Evolutionary conservation across 2,888 invertebrate genomes (phyloP).

Genomic region (Zygothrica quintamaculata): DNA sequence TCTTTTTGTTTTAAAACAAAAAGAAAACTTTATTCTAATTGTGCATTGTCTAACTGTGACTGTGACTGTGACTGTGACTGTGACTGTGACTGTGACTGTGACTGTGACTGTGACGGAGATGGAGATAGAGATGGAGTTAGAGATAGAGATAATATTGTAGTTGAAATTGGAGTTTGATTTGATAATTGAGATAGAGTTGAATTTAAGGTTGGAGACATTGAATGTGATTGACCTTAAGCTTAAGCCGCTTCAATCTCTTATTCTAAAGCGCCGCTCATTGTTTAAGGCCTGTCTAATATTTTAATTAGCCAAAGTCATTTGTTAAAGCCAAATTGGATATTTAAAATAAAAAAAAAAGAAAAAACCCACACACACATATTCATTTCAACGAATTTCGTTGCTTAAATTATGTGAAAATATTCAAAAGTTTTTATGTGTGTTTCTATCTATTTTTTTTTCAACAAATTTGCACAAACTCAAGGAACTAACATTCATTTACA

Average conservation of each 20-base stretch:
- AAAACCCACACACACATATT: constrained; percentile 23
- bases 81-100: constrained; percentile 8
- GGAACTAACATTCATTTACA: constrained; percentile 44
- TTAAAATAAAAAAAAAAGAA: background rate
- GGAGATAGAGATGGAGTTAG: too few species aligned
- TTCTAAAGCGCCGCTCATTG: constrained; percentile 47
- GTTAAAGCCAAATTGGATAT: constrained; percentile 31
- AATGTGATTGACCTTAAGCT: constrained; percentile 55
- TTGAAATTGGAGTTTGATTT: too few species aligned
- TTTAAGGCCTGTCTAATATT: constrained; percentile 19
- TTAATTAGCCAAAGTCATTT: constrained; percentile 42
- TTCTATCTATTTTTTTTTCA: constrained; percentile 1
- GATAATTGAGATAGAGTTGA: too few species aligned
- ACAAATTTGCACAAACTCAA: constrained; percentile 69
- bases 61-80: constrained; percentile 13
- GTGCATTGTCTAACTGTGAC: constrained; percentile 49
- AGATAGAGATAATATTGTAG: too few species aligned
- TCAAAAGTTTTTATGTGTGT: constrained; percentile 21
- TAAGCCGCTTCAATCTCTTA: constrained; percentile 5
- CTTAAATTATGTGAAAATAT: constrained; percentile 64
- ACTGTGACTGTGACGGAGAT: constrained; percentile 2
- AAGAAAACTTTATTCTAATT: constrained; percentile 48
- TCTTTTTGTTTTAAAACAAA: constrained; percentile 22
- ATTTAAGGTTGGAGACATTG: too few species aligned
- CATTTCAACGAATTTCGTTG: constrained; percentile 34